A percentile compares a stretch with the other conserved stretches of the same genome.
These are phyloP conservation scores for Diaperis boleti DNA, from an alignment of 2,888 invertebrate species.

Conservation along the genomic window DNA sequence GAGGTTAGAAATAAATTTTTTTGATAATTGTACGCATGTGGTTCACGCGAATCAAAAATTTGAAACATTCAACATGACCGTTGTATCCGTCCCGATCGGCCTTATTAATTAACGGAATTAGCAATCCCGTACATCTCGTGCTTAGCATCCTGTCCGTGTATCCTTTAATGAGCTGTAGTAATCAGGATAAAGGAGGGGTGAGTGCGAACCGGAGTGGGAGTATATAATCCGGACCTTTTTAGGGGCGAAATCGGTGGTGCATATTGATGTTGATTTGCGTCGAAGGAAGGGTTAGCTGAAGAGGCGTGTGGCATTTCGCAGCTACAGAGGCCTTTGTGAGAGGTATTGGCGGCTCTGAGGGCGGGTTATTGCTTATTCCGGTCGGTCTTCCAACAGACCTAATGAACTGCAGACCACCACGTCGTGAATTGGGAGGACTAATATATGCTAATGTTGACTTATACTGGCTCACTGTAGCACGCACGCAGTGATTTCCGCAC, in stretches of 20 bases:
- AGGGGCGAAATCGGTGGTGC: slow-evolving; percentile 42
- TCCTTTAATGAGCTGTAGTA: slow-evolving; percentile 33
- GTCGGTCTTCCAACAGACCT: slow-evolving; percentile 48
- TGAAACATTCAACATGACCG: too few relatives aligned
- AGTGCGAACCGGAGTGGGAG: slow-evolving; percentile 41
- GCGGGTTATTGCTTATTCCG: slow-evolving; percentile 48
- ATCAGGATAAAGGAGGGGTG: slow-evolving; percentile 32
- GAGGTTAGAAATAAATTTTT: too few relatives aligned
- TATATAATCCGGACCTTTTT: slow-evolving; percentile 46
- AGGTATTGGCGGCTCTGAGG: slow-evolving; percentile 43
- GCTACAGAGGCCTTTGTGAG: slow-evolving; percentile 35
- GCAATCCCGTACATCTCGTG: background rate
- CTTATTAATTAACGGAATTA: slow-evolving; percentile 27
- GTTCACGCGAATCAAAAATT: too few relatives aligned
- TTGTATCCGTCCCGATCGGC: slow-evolving; percentile 18
- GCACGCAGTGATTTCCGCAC: slow-evolving; percentile 9
- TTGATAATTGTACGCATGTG: too few relatives aligned
- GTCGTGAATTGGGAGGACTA: slow-evolving; percentile 50
- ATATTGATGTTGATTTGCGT: slow-evolving; percentile 50
- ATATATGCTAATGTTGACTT: slow-evolving; percentile 53
- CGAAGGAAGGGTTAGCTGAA: slow-evolving; percentile 37
- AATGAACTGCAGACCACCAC: slow-evolving; percentile 50
- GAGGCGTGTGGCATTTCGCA: slow-evolving; percentile 42
- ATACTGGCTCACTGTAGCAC: slow-evolving; percentile 35
- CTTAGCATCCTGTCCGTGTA: slow-evolving; percentile 34